Conservation (phyloP, 2,797 vertebrate genomes). For the Gouania willdenowi region DNA sequence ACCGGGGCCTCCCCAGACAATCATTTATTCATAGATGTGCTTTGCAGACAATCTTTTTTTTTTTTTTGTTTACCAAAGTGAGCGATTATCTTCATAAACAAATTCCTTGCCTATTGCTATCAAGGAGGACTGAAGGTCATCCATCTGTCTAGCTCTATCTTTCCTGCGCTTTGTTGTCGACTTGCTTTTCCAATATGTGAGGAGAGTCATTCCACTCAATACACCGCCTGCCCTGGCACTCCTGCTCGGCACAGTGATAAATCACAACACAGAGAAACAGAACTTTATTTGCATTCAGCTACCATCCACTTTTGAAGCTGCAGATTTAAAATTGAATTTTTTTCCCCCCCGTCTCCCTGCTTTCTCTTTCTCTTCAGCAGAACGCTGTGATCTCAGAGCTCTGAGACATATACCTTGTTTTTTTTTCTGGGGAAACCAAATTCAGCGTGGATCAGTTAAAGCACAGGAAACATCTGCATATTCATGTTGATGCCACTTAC, state of each 20-base stretch:
- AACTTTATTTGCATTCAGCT: conserved; percentile 77
- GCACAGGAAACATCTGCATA: conserved; percentile 46
- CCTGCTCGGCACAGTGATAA: conserved; percentile 68
- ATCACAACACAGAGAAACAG: conserved; percentile 71
- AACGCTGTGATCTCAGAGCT: conserved; percentile 60
- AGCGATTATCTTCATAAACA: conserved; percentile 70
- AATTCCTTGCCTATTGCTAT: conserved; percentile 57
- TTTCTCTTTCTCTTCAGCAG: conserved; percentile 45
- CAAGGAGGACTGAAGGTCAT: conserved; percentile 74
- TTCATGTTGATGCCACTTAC: conserved; percentile 20
- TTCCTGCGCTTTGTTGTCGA: conserved; percentile 64
- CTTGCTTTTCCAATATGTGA: conserved; percentile 71
- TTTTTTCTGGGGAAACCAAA: conserved; percentile 41
- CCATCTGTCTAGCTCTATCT: conserved; percentile 66
- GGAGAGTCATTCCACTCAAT: conserved; percentile 69
- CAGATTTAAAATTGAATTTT: conserved; percentile 71
- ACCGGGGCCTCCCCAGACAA: conserved; percentile 35
- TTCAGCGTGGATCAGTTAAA: conserved; percentile 43
- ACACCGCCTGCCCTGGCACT: conserved; percentile 58
- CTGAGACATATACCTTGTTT: conserved; percentile 47
- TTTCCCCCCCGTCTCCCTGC: conserved; percentile 20
- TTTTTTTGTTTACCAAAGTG: conserved; percentile 40
- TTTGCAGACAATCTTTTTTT: conserved; percentile 51
- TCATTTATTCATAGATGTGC: conserved; percentile 31
- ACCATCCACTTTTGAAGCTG: conserved; percentile 68